phyloP scores from a whole-genome alignment of 2,113 vertebrate genomes.

The Phycodurus eques region DNA sequence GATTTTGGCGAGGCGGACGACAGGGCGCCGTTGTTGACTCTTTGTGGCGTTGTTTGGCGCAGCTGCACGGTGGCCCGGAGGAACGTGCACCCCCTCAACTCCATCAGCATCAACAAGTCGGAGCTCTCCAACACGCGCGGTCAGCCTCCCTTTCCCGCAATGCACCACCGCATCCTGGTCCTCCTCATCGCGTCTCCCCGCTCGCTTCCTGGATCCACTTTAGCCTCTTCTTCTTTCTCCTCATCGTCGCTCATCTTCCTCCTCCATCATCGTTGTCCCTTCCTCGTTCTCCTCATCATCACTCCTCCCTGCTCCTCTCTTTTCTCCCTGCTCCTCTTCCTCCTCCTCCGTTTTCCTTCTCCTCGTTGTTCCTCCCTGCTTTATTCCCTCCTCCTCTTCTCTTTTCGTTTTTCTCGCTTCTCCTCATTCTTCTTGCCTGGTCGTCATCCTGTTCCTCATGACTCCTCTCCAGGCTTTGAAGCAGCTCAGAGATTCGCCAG shows the following conservation, averaged over 20 bases:
- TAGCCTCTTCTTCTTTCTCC: too few relatives aligned
- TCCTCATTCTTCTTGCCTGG: too few relatives aligned
- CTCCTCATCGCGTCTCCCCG: too few relatives aligned
- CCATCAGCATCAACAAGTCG: conserved; percentile 72
- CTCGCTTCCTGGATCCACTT: too few relatives aligned
- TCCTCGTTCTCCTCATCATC: neutral
- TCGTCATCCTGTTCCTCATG: too few relatives aligned
- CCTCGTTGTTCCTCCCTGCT: too few relatives aligned
- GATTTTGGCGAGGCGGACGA: too few relatives aligned
- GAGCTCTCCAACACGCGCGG: conserved; percentile 82
- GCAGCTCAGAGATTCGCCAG: conserved; percentile 80
- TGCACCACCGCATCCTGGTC: neutral
- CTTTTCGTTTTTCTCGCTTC: too few relatives aligned
- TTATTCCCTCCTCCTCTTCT: too few relatives aligned
- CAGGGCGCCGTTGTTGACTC: too few relatives aligned
- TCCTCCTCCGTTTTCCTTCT: too few relatives aligned
- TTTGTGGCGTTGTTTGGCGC: conserved; percentile 19
- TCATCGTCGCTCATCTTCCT: too few relatives aligned
- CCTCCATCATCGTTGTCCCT: neutral
- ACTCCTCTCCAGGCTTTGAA: conserved; percentile 74
- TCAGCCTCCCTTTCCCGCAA: conserved; percentile 56
- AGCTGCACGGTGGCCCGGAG: conserved; percentile 87
- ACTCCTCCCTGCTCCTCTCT: neutral
- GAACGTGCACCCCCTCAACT: conserved; percentile 80
- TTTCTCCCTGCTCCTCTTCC: neutral